Conservation (phyloP, 2,113 vertebrate genomes). For the Puntigrus tetrazona region DNA sequence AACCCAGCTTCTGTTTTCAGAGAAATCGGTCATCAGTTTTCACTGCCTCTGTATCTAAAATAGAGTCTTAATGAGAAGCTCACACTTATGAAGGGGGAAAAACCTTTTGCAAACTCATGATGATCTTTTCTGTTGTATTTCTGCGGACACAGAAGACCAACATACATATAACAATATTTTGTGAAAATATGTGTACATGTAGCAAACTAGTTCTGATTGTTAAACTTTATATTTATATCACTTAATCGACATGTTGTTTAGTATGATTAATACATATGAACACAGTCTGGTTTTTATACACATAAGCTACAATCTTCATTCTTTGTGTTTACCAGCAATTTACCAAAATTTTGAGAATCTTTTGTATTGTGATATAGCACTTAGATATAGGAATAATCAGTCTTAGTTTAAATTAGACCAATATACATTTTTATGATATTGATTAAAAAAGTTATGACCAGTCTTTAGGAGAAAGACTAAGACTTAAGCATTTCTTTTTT, state of each 20-base stretch:
- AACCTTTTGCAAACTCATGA: background rate
- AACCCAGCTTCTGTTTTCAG: conserved; percentile 12
- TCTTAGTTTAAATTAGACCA: no score
- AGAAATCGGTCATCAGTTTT: background rate
- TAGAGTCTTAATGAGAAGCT: background rate
- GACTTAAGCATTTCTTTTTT: background rate
- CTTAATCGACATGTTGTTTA: background rate
- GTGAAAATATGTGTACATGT: background rate
- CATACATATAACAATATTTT: background rate
- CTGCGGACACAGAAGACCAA: background rate
- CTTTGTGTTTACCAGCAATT: background rate
- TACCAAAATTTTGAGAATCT: no score
- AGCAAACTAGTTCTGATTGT: background rate
- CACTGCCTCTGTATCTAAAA: background rate
- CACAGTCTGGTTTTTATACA: background rate
- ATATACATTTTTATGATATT: no score
- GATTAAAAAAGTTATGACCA: no score
- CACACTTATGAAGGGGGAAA: background rate
- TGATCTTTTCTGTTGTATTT: background rate
- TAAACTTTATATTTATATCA: background rate
- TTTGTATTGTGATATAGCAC: no score
- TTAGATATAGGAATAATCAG: no score
- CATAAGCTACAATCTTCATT: background rate
- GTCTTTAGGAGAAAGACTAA: no score
- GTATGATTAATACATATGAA: background rate